Base-by-base conservation (phyloP, 2,888 invertebrate genomes). In the Laspeyria flexula region DNA sequence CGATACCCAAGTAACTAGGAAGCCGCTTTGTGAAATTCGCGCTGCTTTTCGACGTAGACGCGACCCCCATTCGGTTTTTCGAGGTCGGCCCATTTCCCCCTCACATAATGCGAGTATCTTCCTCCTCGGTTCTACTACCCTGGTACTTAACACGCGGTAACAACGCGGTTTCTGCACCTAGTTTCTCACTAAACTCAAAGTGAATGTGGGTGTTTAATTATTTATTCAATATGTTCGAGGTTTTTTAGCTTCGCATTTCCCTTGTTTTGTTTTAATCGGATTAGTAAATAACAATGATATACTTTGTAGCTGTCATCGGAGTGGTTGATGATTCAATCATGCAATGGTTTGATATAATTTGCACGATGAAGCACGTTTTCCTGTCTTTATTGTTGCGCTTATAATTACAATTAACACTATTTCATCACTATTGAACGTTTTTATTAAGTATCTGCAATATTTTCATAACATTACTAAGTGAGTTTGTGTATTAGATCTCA, bases 11-110 rank as follows among this genome's bases (percentile, higher is more conserved):
- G 84, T 85, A 86, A 85, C 87, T 84, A 83, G 85, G 86, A 88
- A 85, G 89, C 79, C 75, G 80, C 90, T 90, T 87, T 88, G 90
- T 86, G 88, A 86, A 88, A 85, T 88, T 88, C 85, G 85, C 87
- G 83, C 83, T 84, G 86, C 86, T 85, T 84, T 84, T 83, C 81
- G 85, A 82, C 79, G 75, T 71, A 76, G 73, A 76, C 71, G 71
- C 80, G 82, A 81, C 83, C 87, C 86, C 85, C 81, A 81, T 86
- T 86, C 77, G 86, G 88, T 86, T 90, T 90, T 89, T 90, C 86
- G 90, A 88, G 88, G 88, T 86, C 88, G 83, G 75, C 71, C 74
- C 76, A 68, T 69, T 72, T 70, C 81, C 77, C 81, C 75, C 81
- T 77, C 72, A 73, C 71, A 76, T 80, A 82, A 83, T 79, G 73